A percentile compares a stretch with the other conserved stretches of the same genome.
Evolutionary conservation across 1,140 invertebrate genomes (phyloP).

Genomic region (Drosophila ambigua): DNA sequence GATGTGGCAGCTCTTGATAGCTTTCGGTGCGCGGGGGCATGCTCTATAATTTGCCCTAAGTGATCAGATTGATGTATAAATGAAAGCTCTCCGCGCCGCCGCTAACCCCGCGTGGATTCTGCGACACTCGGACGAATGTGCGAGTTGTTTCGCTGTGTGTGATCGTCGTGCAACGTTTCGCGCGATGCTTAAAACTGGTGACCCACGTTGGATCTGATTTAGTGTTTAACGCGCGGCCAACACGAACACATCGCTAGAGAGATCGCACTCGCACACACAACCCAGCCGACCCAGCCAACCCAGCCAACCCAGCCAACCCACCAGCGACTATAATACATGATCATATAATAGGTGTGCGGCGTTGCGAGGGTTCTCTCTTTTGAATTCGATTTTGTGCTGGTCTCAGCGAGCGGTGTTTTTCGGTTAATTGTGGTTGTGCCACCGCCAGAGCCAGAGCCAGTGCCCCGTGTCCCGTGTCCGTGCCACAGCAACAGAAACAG

Average conservation of each 20-base stretch:
- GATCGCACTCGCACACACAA: constrained; percentile 26
- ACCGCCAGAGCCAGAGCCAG: neutral
- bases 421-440: constrained; percentile 23
- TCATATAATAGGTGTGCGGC: constrained; percentile 26
- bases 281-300: neutral
- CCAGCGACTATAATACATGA: constrained; percentile 2
- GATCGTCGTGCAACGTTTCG: constrained; percentile 55
- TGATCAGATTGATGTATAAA: constrained; percentile 29
- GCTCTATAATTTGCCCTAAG: constrained; percentile 8
- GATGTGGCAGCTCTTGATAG: too few relatives aligned
- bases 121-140: constrained; percentile 41
- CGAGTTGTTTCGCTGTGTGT: constrained; percentile 25
- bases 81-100: neutral
- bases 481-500: too few relatives aligned
- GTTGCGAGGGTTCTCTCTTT: constrained; percentile 16
- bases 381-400: constrained; percentile 45
- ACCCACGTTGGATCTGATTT: constrained; percentile 76
- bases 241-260: constrained; percentile 73
- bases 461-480: neutral
- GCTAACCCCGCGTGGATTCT: constrained; percentile 18
- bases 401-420: constrained; percentile 10
- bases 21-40: too few relatives aligned
- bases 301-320: neutral
- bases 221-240: constrained; percentile 83
- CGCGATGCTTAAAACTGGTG: constrained; percentile 79